Evolutionary conservation across 2,113 vertebrate genomes (phyloP), one percentile per base, ranked within the genome.

Genomic region (Ophthalmotilapia sp.): DNA sequence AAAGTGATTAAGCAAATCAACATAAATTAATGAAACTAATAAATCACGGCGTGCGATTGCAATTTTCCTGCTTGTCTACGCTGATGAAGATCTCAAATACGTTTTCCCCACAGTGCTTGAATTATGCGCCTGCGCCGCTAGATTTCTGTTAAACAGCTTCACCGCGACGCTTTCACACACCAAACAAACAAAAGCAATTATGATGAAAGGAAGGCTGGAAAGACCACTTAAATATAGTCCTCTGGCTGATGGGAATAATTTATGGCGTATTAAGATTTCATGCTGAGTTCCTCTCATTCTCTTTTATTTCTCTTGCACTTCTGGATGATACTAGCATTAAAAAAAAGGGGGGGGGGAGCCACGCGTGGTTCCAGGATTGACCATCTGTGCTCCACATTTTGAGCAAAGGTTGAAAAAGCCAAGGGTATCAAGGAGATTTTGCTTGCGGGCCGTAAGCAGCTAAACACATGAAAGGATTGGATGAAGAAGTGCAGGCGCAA

Each of bases 341-440:
- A 89, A 45, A 60, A 38, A 2, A 1, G 31, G 31, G 1, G 1
- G 9, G 9, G 8, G 19, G 68, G 33, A 68, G 82, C 60, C 80
- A 82, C 84, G 12, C 15, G 55, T 88, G 91, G 60, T 85, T 81
- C 81, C 89, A 94, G 83, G 73, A 38, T 58, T 90, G 81, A 92
- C 94, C 95, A 96, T 95, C 95, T 95, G 95, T 36, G 90, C 91
- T 65, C 89, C 94, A 94, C 92, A 93, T 95, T 94, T 85, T 80
- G 45, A 89, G 91, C 81, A 88, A 86, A 93, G 91, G 91, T 92
- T 91, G 84, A 91, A 83, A 93, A 90, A 91, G 88, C 84, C 80
- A 58, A 77, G 42, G 83, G 80, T 90, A 90, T 93, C 88, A 54
- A 89, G 92, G 83, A 94, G 91, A 89, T 89, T 92, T 91, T 90